Percentiles rank a stretch among this genome's conserved stretches.
Evolutionary conservation across 1,140 invertebrate genomes (phyloP).

Genomic region (Lanistes nyassanus): DNA sequence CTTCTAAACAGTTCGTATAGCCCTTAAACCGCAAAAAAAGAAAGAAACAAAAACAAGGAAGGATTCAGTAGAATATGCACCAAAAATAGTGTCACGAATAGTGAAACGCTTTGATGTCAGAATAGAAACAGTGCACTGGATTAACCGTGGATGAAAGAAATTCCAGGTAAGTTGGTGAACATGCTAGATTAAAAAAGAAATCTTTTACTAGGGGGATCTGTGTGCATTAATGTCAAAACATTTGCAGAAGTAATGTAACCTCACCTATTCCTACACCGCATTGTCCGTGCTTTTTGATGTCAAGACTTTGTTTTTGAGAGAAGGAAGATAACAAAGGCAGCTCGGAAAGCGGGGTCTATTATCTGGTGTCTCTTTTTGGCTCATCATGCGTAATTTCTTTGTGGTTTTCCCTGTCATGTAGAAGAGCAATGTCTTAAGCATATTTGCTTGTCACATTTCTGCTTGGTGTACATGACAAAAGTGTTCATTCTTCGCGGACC

Average conservation of each 20-base stretch:
- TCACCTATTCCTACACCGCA: neutral
- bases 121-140: neutral
- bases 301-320: too few species aligned
- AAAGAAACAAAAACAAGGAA: too few species aligned
- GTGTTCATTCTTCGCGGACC: neutral
- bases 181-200: too few species aligned
- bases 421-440: neutral
- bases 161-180: neutral
- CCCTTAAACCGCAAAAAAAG: too few species aligned
- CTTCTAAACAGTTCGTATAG: too few species aligned
- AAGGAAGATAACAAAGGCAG: too few species aligned
- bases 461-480: neutral
- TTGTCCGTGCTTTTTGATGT: neutral
- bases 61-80: too few species aligned
- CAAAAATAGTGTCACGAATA: too few species aligned
- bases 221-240: neutral
- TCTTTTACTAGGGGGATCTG: neutral
- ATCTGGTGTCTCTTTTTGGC: neutral
- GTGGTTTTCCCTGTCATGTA: neutral
- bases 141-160: neutral
- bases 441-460: neutral
- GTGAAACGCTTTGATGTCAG: too few species aligned
- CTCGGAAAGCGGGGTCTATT: neutral
- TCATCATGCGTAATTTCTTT: neutral
- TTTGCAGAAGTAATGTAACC: neutral